A percentile compares a stretch with the other conserved stretches of the same genome.
phyloP scores from a whole-genome alignment of 2,113 vertebrate species.

The Leptocoma aspasia region DNA sequence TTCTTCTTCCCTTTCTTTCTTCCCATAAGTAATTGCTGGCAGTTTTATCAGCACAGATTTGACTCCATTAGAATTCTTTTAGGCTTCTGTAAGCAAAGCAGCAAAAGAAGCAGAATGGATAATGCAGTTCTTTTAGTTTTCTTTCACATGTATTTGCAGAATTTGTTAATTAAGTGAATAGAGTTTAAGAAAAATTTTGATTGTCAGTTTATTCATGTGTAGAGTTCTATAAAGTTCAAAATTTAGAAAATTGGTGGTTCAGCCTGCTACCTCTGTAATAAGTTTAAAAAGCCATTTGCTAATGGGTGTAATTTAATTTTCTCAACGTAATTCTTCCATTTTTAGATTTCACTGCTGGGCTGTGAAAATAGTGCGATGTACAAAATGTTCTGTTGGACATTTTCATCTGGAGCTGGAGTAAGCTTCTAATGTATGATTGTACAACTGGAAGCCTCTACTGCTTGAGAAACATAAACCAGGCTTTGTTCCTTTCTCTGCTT shows the following conservation, averaged over 20 bases:
- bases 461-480: not conserved
- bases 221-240: not conserved
- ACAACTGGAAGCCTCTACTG: not conserved
- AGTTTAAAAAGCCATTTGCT: not conserved
- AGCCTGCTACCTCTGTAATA: not conserved
- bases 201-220: not conserved
- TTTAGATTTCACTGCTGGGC: not conserved
- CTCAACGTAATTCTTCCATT: not conserved
- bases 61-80: not conserved
- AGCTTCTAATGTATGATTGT: not conserved
- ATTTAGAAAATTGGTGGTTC: not conserved
- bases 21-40: not conserved
- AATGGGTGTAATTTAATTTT: not conserved
- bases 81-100: not conserved
- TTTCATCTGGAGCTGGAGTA: not conserved
- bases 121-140: not conserved
- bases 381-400: not conserved
- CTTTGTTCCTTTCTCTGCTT: not conserved
- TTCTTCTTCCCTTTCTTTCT: not conserved
- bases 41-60: not conserved
- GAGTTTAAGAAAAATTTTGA: not conserved
- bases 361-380: not conserved
- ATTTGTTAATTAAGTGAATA: not conserved
- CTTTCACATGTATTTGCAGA: not conserved
- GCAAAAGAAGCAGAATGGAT: not conserved